Evolutionary conservation across 2,113 vertebrate genomes (phyloP).

Genomic region (Anoplopoma fimbria): DNA sequence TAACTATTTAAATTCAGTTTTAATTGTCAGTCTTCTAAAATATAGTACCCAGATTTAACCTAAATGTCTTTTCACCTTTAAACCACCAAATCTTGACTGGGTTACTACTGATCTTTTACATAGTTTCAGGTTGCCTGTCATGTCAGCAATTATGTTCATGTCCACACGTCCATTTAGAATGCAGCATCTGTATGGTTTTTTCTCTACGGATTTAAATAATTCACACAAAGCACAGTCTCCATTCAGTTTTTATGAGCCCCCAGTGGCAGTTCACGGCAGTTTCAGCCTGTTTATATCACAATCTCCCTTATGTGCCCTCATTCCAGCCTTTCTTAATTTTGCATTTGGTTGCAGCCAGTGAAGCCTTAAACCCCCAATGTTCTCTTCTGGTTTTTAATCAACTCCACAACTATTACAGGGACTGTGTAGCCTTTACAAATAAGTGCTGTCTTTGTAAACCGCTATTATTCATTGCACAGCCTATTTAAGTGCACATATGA

Average conservation of each 20-base stretch:
- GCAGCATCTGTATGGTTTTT: constrained; percentile 60
- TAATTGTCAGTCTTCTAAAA: not conserved
- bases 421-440: constrained; percentile 45
- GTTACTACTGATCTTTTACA: constrained; percentile 3
- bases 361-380: constrained; percentile 51
- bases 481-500: constrained; percentile 63
- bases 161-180: constrained; percentile 45
- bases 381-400: constrained; percentile 59
- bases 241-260: constrained; percentile 81
- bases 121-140: constrained; percentile 18
- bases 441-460: constrained; percentile 51
- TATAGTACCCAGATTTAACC: not conserved
- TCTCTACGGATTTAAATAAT: constrained; percentile 78
- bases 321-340: constrained; percentile 61
- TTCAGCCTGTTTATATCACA: constrained; percentile 72
- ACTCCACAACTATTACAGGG: constrained; percentile 37
- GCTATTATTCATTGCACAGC: constrained; percentile 44
- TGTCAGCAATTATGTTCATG: constrained; percentile 21
- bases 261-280: constrained; percentile 73
- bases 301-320: constrained; percentile 56
- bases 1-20: not conserved
- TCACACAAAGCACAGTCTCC: constrained; percentile 74
- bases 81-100: not conserved
- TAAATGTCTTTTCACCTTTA: not conserved
- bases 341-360: constrained; percentile 61